Evolutionary conservation across 92 coral and sea anemone species (phyloP).

Genomic region (Actinostola sp.): DNA sequence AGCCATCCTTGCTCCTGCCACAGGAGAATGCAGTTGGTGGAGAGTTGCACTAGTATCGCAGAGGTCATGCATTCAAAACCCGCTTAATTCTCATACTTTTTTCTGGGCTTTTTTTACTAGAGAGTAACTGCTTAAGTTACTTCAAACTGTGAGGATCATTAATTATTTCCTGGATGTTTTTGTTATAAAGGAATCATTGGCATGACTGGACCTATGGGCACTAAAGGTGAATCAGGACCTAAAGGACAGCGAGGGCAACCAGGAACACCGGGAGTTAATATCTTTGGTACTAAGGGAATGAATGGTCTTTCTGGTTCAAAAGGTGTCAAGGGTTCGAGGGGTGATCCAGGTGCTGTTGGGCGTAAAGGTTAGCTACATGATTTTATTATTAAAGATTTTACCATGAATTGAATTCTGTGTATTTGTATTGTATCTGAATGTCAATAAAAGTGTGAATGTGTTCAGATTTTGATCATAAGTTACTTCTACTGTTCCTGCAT

Average conservation of each 20-base stretch:
- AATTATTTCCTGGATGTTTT: neutral
- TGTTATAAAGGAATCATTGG: constrained; percentile 64
- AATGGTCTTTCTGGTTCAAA: constrained; percentile 56
- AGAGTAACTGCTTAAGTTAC: too few relatives aligned
- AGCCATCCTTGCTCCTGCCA: too few relatives aligned
- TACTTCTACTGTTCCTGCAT: too few relatives aligned
- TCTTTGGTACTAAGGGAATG: constrained; percentile 70
- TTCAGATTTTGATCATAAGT: too few relatives aligned
- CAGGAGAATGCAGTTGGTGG: too few relatives aligned
- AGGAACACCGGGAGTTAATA: constrained; percentile 45
- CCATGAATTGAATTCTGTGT: neutral
- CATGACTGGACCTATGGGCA: constrained; percentile 80
- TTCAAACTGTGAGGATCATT: neutral
- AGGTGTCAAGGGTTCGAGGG: constrained; percentile 24
- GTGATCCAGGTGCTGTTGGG: constrained; percentile 46
- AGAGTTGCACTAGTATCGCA: too few relatives aligned
- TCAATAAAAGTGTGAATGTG: too few relatives aligned
- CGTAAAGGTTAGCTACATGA: constrained; percentile 30
- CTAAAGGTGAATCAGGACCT: constrained; percentile 52
- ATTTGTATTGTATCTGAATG: neutral
- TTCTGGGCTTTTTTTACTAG: too few relatives aligned
- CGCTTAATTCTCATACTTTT: too few relatives aligned
- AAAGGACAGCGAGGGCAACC: constrained; percentile 44
- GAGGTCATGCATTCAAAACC: too few relatives aligned
- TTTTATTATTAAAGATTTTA: neutral